Percentiles rank a stretch among this genome's conserved stretches.
Conservation (phyloP, 2,888 invertebrate species). For the Cantharis lateralis region DNA sequence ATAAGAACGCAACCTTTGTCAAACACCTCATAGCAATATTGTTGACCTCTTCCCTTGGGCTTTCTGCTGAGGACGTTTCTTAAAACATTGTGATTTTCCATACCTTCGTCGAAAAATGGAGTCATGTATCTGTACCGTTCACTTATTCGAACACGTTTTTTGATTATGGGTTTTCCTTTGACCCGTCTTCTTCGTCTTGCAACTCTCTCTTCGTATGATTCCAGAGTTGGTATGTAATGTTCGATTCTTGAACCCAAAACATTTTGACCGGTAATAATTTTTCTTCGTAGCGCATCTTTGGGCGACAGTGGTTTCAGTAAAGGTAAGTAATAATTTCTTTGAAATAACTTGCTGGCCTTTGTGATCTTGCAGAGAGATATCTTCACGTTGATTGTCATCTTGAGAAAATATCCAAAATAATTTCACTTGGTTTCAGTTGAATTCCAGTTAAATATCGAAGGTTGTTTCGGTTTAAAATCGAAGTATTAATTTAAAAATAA, state of each 20-base stretch:
- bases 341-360: slow-evolving; percentile 76
- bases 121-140: slow-evolving; percentile 48
- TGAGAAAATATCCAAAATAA: background rate
- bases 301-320: slow-evolving; percentile 79
- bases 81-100: slow-evolving; percentile 46
- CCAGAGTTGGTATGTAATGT: slow-evolving; percentile 77
- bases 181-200: slow-evolving; percentile 44
- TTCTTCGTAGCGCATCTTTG: slow-evolving; percentile 78
- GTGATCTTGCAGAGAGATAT: slow-evolving; percentile 76
- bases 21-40: slow-evolving; percentile 73
- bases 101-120: slow-evolving; percentile 50
- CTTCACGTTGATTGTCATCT: slow-evolving; percentile 53
- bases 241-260: slow-evolving; percentile 63
- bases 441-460: background rate
- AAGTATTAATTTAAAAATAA: slow-evolving; percentile 5
- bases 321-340: slow-evolving; percentile 82
- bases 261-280: slow-evolving; percentile 76
- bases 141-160: slow-evolving; percentile 47
- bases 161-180: slow-evolving; percentile 52
- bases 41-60: slow-evolving; percentile 60
- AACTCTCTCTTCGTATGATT: slow-evolving; percentile 53
- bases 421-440: background rate
- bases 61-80: slow-evolving; percentile 59
- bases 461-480: slow-evolving; percentile 2
- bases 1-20: slow-evolving; percentile 74